Percentiles rank a stretch among this genome's conserved stretches.
These are phyloP conservation scores for Amphipyra tragopoginis DNA, from an alignment of 2,888 invertebrate genomes.

Conservation along the genomic window DNA sequence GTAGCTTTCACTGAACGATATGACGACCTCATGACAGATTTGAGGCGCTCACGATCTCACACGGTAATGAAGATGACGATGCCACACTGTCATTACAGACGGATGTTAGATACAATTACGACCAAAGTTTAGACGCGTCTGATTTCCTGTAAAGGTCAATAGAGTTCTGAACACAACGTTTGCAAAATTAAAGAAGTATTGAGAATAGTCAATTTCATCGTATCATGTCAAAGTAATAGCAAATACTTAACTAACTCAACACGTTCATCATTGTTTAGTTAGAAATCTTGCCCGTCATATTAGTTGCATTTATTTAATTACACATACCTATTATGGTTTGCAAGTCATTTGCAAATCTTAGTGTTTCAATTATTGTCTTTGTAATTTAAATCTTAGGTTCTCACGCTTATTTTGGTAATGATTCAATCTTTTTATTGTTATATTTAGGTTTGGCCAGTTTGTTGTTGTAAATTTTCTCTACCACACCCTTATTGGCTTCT, in stretches of 20 bases:
- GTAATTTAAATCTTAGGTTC: slow-evolving; percentile 18
- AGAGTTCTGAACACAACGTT: slow-evolving; percentile 11
- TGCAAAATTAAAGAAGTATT: background rate
- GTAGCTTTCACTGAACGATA: slow-evolving; percentile 58
- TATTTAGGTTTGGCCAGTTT: slow-evolving; percentile 21
- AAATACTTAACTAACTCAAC: slow-evolving; percentile 30
- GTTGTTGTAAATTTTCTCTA: slow-evolving; percentile 23
- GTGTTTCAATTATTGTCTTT: slow-evolving; percentile 17
- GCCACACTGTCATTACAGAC: slow-evolving; percentile 49
- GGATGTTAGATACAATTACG: slow-evolving; percentile 49
- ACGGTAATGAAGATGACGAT: slow-evolving; percentile 46
- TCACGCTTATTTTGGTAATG: slow-evolving; percentile 28
- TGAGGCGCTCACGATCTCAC: slow-evolving; percentile 45
- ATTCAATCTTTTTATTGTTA: slow-evolving; percentile 26
- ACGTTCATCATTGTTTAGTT: slow-evolving; percentile 9
- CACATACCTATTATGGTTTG: too few relatives aligned
- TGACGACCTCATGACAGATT: slow-evolving; percentile 59
- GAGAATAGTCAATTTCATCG: slow-evolving; percentile 1
- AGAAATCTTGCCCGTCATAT: slow-evolving; percentile 35
- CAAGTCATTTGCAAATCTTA: slow-evolving; percentile 22
- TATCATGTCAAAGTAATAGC: slow-evolving; percentile 13
- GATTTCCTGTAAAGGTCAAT: slow-evolving; percentile 25
- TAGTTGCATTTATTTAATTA: slow-evolving; percentile 32
- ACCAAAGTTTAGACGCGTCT: background rate
- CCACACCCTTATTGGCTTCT: slow-evolving; percentile 20